Percentiles rank a stretch among this genome's conserved stretches.
Evolutionary conservation across 2,888 invertebrate genomes (phyloP).

Genomic region (Odontocerum albicorne): DNA sequence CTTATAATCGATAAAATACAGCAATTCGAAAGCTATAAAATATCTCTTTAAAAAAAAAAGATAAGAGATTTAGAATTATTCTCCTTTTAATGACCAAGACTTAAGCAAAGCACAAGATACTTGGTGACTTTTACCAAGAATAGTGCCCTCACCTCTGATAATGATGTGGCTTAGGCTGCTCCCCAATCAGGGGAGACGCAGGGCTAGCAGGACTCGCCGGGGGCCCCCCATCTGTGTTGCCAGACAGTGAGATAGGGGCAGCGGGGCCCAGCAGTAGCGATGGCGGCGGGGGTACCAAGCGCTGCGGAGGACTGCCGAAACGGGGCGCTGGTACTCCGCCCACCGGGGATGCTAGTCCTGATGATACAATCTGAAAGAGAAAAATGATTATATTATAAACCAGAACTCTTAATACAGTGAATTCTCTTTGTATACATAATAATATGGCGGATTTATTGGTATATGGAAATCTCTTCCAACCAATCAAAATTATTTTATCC

Average conservation of each 20-base stretch:
- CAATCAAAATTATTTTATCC: too few species aligned
- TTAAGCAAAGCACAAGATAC: too few species aligned
- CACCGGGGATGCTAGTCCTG: slow-evolving; percentile 33
- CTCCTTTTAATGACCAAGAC: too few species aligned
- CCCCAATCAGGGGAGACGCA: slow-evolving; percentile 30
- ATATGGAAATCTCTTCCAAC: too few species aligned
- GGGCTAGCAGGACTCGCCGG: slow-evolving; percentile 31
- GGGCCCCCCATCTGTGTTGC: slow-evolving; percentile 6
- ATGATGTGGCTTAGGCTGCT: slow-evolving; percentile 28
- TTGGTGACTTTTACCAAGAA: too few species aligned
- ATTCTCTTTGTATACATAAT: not conserved
- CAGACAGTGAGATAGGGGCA: slow-evolving; percentile 14
- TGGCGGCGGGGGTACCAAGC: slow-evolving; percentile 19
- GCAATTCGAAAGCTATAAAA: too few species aligned
- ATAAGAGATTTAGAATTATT: too few species aligned
- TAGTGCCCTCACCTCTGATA: slow-evolving; percentile 35
- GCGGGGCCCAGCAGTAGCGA: slow-evolving; percentile 15
- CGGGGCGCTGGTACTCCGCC: slow-evolving; percentile 26
- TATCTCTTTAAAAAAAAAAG: too few species aligned
- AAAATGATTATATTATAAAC: not conserved
- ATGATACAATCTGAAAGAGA: slow-evolving; percentile 34
- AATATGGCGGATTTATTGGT: not conserved
- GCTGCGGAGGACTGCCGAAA: slow-evolving; percentile 34
- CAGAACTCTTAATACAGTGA: not conserved
- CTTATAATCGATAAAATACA: too few species aligned